Evolutionary conservation across 2,113 vertebrate species (phyloP), one percentile per base, ranked within the genome.

Genomic region (Corythaeola cristata): DNA sequence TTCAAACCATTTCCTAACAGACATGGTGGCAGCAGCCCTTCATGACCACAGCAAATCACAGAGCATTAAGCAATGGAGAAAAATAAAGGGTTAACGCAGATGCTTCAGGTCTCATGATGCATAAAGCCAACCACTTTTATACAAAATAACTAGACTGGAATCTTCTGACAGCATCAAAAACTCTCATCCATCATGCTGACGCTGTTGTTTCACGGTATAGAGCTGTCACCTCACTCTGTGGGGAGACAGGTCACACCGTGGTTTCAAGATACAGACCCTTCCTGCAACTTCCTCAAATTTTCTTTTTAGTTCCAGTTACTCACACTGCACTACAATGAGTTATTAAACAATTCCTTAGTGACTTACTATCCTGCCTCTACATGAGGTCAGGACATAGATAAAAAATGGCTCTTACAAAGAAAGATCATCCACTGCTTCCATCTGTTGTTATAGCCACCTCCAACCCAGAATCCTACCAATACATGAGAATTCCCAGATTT

Each of bases 171-270:
- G 39, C 41, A 79, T 9, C 30, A 68, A 79, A 50, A 79, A 9
- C 55, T 52, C n/a, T 26, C 41, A 58, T 53, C 44, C 27, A 39
- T 33, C 39, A 60, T 8, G 23, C 32, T 28, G 26, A 37, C 23
- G 67, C 2, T 0, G 2, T 2, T 44, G 9, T 55, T 85, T 53
- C 32, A 49, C 71, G 9, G 32, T 16, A 66, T 0, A 59, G 18
- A 56, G 3, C 35, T 24, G 22, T n/a, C 55, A 82, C 15, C 28
- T 79, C 41, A 24, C 58, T 39, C 49, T 37, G 27, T 7, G 13
- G 12, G 8, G 59, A 80, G 28, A 56, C 28, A 55, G 18, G 44
- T 35, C 18, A 67, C 5, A 33, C 11, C 23, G 17, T 2, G 33
- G 5, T 62, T 66, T 60, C n/a, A 28, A 79, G 45, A 27, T 20